A percentile compares a stretch with the other conserved stretches of the same genome.
phyloP scores from a whole-genome alignment of 1,140 invertebrate genomes.

The Psix sp. region DNA sequence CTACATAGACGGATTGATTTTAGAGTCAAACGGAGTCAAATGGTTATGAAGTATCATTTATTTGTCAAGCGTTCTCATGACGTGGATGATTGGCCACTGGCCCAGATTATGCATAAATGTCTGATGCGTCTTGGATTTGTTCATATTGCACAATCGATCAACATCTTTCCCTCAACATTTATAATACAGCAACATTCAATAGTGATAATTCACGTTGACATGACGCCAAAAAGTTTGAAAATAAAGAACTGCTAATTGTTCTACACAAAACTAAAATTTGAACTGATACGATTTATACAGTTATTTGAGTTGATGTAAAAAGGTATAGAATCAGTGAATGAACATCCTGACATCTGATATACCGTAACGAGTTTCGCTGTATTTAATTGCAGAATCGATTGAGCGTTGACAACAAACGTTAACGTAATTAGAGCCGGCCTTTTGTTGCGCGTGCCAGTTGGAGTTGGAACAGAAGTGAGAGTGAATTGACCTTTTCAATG shows the following conservation, averaged over 20 bases:
- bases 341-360: slow-evolving; percentile 43
- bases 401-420: slow-evolving; percentile 26
- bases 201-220: too few relatives aligned
- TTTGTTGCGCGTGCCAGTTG: slow-evolving; percentile 22
- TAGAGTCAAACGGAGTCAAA: slow-evolving; percentile 76
- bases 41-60: slow-evolving; percentile 72
- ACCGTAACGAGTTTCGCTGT: slow-evolving; percentile 16
- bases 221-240: too few relatives aligned
- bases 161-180: not conserved
- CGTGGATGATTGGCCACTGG: slow-evolving; percentile 61
- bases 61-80: slow-evolving; percentile 67
- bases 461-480: slow-evolving; percentile 7
- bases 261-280: too few relatives aligned
- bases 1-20: slow-evolving; percentile 75
- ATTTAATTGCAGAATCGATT: slow-evolving; percentile 33
- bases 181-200: not conserved
- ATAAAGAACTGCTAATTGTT: too few relatives aligned
- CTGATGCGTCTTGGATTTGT: slow-evolving; percentile 20
- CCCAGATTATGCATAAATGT: slow-evolving; percentile 64
- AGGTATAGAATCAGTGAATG: not conserved
- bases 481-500: slow-evolving; percentile 49
- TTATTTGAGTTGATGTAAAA: too few relatives aligned
- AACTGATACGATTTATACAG: too few relatives aligned
- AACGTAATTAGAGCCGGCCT: slow-evolving; percentile 36
- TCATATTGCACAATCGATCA: slow-evolving; percentile 1